Evolutionary conservation across 2,797 vertebrate species (phyloP).

Genomic region (Triplophysa bombifrons): DNA sequence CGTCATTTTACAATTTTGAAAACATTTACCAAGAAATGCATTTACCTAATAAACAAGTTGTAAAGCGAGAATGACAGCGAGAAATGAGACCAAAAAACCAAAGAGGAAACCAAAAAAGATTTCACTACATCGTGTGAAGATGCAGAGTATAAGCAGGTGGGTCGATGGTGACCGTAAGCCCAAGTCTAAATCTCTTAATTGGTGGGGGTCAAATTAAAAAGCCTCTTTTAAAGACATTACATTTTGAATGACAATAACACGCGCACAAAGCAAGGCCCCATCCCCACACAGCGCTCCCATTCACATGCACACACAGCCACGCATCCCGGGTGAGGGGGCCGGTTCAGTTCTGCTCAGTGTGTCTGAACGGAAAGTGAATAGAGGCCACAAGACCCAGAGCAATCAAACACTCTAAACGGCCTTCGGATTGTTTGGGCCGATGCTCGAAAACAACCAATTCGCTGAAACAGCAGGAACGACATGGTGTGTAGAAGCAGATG

Average conservation of each 20-base stretch:
- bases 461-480: constrained; percentile 67
- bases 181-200: constrained; percentile 68
- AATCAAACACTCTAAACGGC: constrained; percentile 65
- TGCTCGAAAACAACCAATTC: constrained; percentile 75
- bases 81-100: neutral
- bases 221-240: constrained; percentile 68
- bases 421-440: constrained; percentile 65
- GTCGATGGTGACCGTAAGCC: constrained; percentile 63
- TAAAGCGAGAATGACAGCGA: neutral
- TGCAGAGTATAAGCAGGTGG: constrained; percentile 34
- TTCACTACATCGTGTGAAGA: constrained; percentile 28
- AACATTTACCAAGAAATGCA: no score
- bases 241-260: constrained; percentile 67
- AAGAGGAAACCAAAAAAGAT: constrained; percentile 3
- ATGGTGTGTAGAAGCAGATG: constrained; percentile 71
- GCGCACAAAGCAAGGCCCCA: constrained; percentile 63
- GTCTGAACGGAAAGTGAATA: constrained; percentile 33
- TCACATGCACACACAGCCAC: constrained; percentile 63
- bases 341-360: constrained; percentile 30
- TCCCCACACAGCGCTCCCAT: constrained; percentile 60
- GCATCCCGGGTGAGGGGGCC: constrained; percentile 47
- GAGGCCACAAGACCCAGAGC: constrained; percentile 62
- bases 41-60: neutral
- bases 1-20: no score
- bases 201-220: constrained; percentile 67